These are phyloP conservation scores for Hycleus phaleratus DNA, from an alignment of 1,140 invertebrate genomes.

Conservation along the genomic window DNA sequence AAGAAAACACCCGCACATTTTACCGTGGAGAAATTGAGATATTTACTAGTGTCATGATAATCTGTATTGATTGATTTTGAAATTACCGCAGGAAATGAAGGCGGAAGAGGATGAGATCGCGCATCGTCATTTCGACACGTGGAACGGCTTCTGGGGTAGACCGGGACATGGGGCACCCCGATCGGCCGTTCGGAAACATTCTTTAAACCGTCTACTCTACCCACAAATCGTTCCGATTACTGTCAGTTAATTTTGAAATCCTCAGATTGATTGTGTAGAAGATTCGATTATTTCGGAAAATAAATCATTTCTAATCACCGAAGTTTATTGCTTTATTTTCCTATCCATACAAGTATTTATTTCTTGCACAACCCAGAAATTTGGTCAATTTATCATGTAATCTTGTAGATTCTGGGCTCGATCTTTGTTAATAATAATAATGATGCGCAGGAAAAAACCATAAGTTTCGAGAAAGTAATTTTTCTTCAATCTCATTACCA, in stretches of 20 bases:
- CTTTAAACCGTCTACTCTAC: conserved; percentile 34
- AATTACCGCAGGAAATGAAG: conserved; percentile 39
- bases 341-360: no score
- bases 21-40: neutral
- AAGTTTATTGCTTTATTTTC: no score
- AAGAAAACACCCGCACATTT: no score
- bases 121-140: conserved; percentile 55
- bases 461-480: no score
- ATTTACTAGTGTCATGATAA: neutral
- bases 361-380: no score
- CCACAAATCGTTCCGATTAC: conserved; percentile 29
- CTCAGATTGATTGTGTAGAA: neutral
- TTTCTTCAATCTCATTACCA: no score
- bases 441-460: no score
- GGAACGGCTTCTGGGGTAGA: conserved; percentile 57
- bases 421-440: no score
- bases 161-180: conserved; percentile 59
- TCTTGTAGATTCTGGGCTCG: no score
- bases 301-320: no score
- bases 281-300: no score
- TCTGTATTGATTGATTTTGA: conserved; percentile 16
- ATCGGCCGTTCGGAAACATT: conserved; percentile 36
- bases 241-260: conserved; percentile 18
- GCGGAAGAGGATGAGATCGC: conserved; percentile 51
- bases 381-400: no score